Evolutionary conservation across 2,797 vertebrate species (phyloP).

Genomic region (Gila robusta): DNA sequence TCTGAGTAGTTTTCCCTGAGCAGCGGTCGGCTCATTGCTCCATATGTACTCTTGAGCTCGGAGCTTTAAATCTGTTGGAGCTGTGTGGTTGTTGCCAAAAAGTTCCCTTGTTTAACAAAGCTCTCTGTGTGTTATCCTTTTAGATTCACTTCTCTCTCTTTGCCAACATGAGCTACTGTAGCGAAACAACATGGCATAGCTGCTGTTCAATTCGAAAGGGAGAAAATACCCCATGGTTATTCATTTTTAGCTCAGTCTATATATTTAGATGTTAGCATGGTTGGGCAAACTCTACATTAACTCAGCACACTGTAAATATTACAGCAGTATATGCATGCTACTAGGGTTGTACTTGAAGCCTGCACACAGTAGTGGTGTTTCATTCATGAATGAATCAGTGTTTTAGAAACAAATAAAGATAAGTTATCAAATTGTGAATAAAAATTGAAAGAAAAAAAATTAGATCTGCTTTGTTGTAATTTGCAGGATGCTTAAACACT

Average conservation of each 20-base stretch:
- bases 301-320: background rate
- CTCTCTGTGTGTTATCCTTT: constrained; percentile 47
- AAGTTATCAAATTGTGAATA: background rate
- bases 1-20: constrained; percentile 42
- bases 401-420: background rate
- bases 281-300: background rate
- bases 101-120: constrained; percentile 59
- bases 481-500: background rate
- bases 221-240: constrained; percentile 17
- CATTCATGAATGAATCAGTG: background rate
- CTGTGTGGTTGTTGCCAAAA: constrained; percentile 44
- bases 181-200: constrained; percentile 39
- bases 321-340: background rate
- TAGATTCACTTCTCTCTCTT: constrained; percentile 32
- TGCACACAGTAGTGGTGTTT: background rate
- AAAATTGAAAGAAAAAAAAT: rapidly evolving
- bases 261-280: constrained; percentile 25
- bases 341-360: background rate
- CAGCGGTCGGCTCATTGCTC: constrained; percentile 50
- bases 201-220: constrained; percentile 25
- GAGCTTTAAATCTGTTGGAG: constrained; percentile 39
- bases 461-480: background rate
- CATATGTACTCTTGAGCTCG: constrained; percentile 46
- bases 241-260: constrained; percentile 12
- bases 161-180: constrained; percentile 31